phyloP scores from a whole-genome alignment of 2,888 invertebrate genomes.

The Hydrotaea cyrtoneurina region DNA sequence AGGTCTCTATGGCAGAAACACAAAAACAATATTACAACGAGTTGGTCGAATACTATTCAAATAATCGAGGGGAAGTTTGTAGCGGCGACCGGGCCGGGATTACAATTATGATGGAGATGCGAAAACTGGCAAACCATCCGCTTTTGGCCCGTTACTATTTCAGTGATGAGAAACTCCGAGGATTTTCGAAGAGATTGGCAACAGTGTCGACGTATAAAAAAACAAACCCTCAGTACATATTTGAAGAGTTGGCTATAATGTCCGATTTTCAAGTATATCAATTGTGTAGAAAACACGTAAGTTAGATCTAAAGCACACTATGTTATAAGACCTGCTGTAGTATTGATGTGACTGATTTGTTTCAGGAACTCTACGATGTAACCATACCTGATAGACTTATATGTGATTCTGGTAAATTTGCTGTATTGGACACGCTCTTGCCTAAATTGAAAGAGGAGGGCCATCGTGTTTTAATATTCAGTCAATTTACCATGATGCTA shows the following conservation, averaged over 20 bases:
- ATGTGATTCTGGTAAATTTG: slow-evolving; percentile 92
- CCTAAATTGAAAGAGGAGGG: slow-evolving; percentile 87
- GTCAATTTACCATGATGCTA: slow-evolving; percentile 97
- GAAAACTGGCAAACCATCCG: slow-evolving; percentile 97
- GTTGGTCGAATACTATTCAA: slow-evolving; percentile 86
- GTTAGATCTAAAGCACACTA: slow-evolving; percentile 56
- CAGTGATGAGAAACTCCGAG: slow-evolving; percentile 83
- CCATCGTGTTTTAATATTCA: slow-evolving; percentile 94
- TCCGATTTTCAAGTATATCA: slow-evolving; percentile 96
- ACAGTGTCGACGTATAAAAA: slow-evolving; percentile 87
- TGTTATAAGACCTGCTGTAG: not conserved
- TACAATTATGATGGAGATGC: slow-evolving; percentile 94
- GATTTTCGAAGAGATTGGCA: slow-evolving; percentile 87
- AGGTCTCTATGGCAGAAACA: slow-evolving; percentile 85
- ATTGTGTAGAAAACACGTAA: slow-evolving; percentile 85
- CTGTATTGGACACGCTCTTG: slow-evolving; percentile 88
- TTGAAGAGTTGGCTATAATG: slow-evolving; percentile 92
- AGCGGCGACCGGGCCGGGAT: slow-evolving; percentile 85
- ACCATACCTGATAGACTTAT: slow-evolving; percentile 87
- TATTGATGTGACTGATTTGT: slow-evolving; percentile 43
- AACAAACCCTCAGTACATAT: slow-evolving; percentile 88
- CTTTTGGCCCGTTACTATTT: slow-evolving; percentile 90
- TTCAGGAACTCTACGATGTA: slow-evolving; percentile 84
- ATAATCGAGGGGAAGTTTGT: slow-evolving; percentile 83
- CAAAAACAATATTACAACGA: slow-evolving; percentile 90